Percentiles rank a stretch among this genome's conserved stretches.
phyloP scores from a whole-genome alignment of 2,113 vertebrate genomes.

The Hippoglossus stenolepis region DNA sequence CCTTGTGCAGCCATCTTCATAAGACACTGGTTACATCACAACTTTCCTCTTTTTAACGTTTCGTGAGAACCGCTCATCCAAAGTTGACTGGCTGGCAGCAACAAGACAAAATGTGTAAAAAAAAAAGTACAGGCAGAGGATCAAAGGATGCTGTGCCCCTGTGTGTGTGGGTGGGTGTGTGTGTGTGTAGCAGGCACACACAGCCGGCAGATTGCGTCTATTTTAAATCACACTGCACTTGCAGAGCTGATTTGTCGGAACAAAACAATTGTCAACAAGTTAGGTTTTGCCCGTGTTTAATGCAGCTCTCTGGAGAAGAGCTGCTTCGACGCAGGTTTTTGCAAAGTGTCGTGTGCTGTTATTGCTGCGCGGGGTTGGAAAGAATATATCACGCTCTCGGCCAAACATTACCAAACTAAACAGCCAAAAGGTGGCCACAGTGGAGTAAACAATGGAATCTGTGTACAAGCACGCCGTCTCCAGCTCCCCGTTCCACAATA shows the following conservation, averaged over 20 bases:
- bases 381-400: slow-evolving; percentile 35
- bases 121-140: neutral
- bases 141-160: too few species aligned
- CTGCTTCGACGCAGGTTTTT: slow-evolving; percentile 30
- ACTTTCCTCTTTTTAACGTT: neutral
- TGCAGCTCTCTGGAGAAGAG: slow-evolving; percentile 54
- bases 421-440: slow-evolving; percentile 46
- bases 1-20: neutral
- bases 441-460: slow-evolving; percentile 60
- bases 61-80: too few species aligned
- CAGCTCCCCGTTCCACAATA: slow-evolving; percentile 32
- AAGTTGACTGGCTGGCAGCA: neutral
- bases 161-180: neutral
- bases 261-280: slow-evolving; percentile 55
- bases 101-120: neutral
- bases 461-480: slow-evolving; percentile 30
- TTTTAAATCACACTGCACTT: slow-evolving; percentile 53
- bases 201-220: slow-evolving; percentile 50
- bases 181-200: slow-evolving; percentile 51
- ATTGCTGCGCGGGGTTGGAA: slow-evolving; percentile 38
- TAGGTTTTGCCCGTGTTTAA: slow-evolving; percentile 63
- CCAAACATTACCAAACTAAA: slow-evolving; percentile 53
- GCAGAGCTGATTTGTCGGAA: slow-evolving; percentile 61
- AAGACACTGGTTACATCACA: too few species aligned
- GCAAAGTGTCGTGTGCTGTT: slow-evolving; percentile 48